Percentiles rank a stretch among this genome's conserved stretches.
phyloP scores from a whole-genome alignment of 2,888 invertebrate species.

The Melinaea marsaeus region DNA sequence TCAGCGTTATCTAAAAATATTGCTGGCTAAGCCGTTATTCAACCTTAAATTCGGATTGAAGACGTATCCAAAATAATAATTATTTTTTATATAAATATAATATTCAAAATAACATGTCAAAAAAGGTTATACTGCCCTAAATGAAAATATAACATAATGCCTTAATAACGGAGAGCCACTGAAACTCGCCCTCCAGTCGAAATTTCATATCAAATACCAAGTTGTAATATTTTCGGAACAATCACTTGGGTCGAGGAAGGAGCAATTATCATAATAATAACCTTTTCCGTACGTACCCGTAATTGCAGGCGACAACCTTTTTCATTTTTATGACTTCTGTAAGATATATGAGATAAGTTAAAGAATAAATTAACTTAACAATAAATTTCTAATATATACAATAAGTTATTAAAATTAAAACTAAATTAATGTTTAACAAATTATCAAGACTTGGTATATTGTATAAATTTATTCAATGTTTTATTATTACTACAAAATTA shows the following conservation, averaged over 20 bases:
- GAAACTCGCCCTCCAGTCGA: slow-evolving; percentile 4
- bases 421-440: not conserved
- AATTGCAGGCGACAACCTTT: slow-evolving; percentile 17
- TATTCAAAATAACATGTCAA: not conserved
- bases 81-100: not conserved
- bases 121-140: not conserved
- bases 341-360: slow-evolving; percentile 7
- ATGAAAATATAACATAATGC: not conserved
- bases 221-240: slow-evolving; percentile 16
- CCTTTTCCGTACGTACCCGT: slow-evolving; percentile 18
- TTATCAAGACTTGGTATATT: too few species aligned
- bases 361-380: not conserved
- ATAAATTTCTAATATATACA: not conserved
- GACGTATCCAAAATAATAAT: not conserved
- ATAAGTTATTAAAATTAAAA: too few species aligned
- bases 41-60: not conserved
- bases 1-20: slow-evolving; percentile 3
- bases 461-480: too few species aligned
- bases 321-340: slow-evolving; percentile 20
- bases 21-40: too few species aligned
- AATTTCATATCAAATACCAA: slow-evolving; percentile 16
- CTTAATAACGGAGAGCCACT: not conserved
- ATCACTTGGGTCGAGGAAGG: slow-evolving; percentile 18
- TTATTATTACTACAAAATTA: not conserved
- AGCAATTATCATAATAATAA: slow-evolving; percentile 29